Base-by-base conservation (phyloP, 37 sponge, comb jelly and placozoan species). In the Mnemiopsis leidyi region DNA sequence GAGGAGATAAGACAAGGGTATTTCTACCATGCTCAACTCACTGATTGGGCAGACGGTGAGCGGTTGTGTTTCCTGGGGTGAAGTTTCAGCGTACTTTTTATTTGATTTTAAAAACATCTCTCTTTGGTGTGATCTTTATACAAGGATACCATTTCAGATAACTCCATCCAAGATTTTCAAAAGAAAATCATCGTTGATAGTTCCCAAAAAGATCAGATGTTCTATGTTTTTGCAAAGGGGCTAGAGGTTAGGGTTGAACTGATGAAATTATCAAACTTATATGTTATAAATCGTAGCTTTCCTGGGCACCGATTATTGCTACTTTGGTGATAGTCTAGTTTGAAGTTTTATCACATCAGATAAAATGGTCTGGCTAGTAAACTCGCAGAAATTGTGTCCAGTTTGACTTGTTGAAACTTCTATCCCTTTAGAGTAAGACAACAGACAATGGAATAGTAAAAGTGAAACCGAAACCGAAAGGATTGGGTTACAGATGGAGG, bases 21-120 rank as follows among this genome's bases (percentile, higher is more conserved):
- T 39, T 85, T 85, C 90, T 85, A 85, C 36, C 90, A 85, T 85
- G 35, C 90, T 85, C 40, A 33, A 40, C 26, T 85, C 0, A 23
- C 90, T 29, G 90, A 85, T 61, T 85, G 90, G 90, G 36, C 90
- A 36, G 90, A 85, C 39, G 90, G 90, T 85, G 39, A 79, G 61
- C 13, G 61, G n/a, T n/a, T n/a, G n/a, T n/a, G n/a, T n/a, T n/a
- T n/a, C n/a, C n/a, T n/a, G n/a, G n/a, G n/a, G n/a, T n/a, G n/a
- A n/a, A n/a, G n/a, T n/a, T n/a, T n/a, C n/a, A n/a, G n/a, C n/a
- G n/a, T n/a, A n/a, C n/a, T n/a, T n/a, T n/a, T n/a, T n/a, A n/a
- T n/a, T n/a, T n/a, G n/a, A n/a, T n/a, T n/a, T n/a, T n/a, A n/a
- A n/a, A n/a, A n/a, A n/a, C n/a, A n/a, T n/a, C n/a, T n/a, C n/a